A percentile compares a stretch with the other conserved stretches of the same genome.
Conservation (phyloP, 1,140 invertebrate genomes). For the Atta cephalotes region DNA sequence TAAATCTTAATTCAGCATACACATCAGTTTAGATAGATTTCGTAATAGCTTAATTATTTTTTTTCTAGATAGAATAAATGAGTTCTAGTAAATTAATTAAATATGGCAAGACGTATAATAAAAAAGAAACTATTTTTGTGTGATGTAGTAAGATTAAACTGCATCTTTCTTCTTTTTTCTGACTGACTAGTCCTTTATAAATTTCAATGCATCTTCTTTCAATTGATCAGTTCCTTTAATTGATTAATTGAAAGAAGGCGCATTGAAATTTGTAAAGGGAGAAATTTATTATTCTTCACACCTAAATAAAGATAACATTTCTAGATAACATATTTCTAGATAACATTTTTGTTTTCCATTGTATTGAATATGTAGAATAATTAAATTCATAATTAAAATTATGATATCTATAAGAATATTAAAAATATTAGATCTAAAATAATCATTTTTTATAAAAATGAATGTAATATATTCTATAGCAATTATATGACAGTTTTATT, state of each 20-base stretch:
- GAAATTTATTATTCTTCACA: neutral
- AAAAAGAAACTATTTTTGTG: neutral
- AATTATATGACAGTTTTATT: conserved; percentile 9
- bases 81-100: conserved; percentile 14
- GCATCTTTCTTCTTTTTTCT: neutral
- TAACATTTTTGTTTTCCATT: neutral
- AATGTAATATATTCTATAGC: neutral
- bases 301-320: neutral
- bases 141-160: neutral
- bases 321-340: neutral
- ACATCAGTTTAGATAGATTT: neutral
- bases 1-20: conserved; percentile 4
- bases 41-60: conserved; percentile 5
- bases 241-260: neutral
- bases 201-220: too few relatives aligned
- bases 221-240: neutral
- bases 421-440: neutral
- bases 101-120: neutral
- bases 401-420: neutral
- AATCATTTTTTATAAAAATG: neutral
- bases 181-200: too few relatives aligned
- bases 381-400: neutral
- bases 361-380: neutral
- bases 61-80: neutral
- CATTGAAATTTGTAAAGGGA: neutral